Base-by-base conservation (phyloP, 2,888 invertebrate genomes). In the Drosophila algonquin region DNA sequence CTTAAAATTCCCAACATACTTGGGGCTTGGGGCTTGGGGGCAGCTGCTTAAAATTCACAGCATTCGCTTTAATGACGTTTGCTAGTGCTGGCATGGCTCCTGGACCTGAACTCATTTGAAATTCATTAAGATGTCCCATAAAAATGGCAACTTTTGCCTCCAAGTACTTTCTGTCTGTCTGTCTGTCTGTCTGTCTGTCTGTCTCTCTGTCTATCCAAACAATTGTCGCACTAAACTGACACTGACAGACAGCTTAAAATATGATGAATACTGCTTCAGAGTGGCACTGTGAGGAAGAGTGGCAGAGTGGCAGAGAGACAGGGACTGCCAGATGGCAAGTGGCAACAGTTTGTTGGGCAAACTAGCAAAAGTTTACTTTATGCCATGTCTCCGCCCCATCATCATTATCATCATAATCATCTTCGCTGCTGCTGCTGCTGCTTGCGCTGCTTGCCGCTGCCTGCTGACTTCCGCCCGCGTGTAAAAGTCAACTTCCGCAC, bases 401-500 rank as follows among this genome's bases (percentile, higher is more conserved):
- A 68, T 52, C 58, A 68, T 57, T 24, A 30, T 30, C 53, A 67
- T 67, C 56, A 56, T 67, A 18, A 67, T 67, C 67, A 67, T 68
- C 55, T 44, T 56, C 48, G 35, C 47, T 57, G 50, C 63, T 71
- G 55, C 24, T 24, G 24, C 24, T 24, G 45, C 47, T 57, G 50
- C 64, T 74, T 51, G 7, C 54, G 45, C 63, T 74, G 53, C 8
- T 8, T 8, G 27, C 27, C 7, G 27, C 27, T 35, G 35, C 35
- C 44, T 58, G 50, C 64, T 74, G 56, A 72, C 80, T 83, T 80
- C 80, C 80, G 84, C 56, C 78, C 73, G 84, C 78, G 75, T 73
- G 64, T 78, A 75, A 73, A 63, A 77, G 78, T 64, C 71, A 70
- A 83, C 80, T 80, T 80, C 80, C 80, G 81, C 63, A 56, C 74